phyloP scores from a whole-genome alignment of 2,113 vertebrate species.

The Apodemus speciosus region DNA sequence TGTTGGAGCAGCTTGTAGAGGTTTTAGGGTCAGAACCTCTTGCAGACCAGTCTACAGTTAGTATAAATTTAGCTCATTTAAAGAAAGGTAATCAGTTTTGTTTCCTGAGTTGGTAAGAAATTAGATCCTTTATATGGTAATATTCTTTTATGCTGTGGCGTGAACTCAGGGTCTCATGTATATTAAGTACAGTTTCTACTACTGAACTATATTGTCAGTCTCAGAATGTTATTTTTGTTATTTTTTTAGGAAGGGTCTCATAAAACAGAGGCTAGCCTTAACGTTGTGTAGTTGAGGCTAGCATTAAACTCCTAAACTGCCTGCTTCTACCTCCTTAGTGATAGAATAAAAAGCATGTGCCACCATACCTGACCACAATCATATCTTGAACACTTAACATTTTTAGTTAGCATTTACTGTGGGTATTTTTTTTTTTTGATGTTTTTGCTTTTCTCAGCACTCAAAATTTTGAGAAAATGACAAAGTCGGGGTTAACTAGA shows the following conservation, averaged over 20 bases:
- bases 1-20: conserved; percentile 4
- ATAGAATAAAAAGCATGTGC: background rate
- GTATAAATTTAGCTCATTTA: conserved; percentile 43
- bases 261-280: background rate
- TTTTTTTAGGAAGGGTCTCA: background rate
- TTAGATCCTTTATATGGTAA: conserved; percentile 22
- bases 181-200: conserved; percentile 6
- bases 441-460: conserved; percentile 30
- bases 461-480: conserved; percentile 45
- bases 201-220: background rate
- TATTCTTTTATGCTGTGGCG: background rate
- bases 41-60: conserved; percentile 15
- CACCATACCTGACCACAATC: background rate
- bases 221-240: background rate
- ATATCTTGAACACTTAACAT: conserved; percentile 24
- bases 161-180: background rate
- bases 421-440: conserved; percentile 47
- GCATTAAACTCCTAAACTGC: background rate
- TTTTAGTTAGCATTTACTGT: conserved; percentile 53
- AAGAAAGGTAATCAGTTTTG: conserved; percentile 39
- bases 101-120: conserved; percentile 49
- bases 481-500: conserved; percentile 14
- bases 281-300: background rate
- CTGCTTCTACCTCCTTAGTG: background rate
- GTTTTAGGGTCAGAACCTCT: conserved; percentile 53